Evolutionary conservation across 1,140 invertebrate genomes (phyloP).

Genomic region (Samia ricini): DNA sequence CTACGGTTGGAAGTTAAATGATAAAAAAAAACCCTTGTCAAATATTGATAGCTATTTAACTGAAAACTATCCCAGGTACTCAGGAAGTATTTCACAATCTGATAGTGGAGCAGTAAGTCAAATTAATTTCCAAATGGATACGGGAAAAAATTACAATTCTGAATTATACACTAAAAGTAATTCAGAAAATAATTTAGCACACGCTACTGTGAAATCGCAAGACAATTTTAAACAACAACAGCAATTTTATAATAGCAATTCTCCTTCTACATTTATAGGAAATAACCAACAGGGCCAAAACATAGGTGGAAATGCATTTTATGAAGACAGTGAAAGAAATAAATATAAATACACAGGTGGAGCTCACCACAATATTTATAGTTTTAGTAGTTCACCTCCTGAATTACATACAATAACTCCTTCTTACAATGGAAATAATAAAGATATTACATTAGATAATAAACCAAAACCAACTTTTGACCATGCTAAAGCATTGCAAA

Average conservation of each 20-base stretch:
- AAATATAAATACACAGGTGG: constrained; percentile 43
- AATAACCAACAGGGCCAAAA: constrained; percentile 23
- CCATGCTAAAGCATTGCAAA: constrained; percentile 73
- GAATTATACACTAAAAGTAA: constrained; percentile 47
- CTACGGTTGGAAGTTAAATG: constrained; percentile 70
- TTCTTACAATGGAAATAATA: constrained; percentile 42
- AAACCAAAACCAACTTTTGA: constrained; percentile 63
- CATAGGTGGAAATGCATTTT: constrained; percentile 20
- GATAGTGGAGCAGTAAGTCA: constrained; percentile 52
- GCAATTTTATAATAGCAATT: constrained; percentile 24
- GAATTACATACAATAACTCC: constrained; percentile 61
- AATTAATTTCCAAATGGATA: constrained; percentile 66
- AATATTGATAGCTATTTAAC: constrained; percentile 44
- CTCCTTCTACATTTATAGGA: constrained; percentile 19
- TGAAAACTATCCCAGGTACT: constrained; percentile 39
- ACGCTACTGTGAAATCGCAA: constrained; percentile 67
- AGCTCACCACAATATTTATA: constrained; percentile 33
- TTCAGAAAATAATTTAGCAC: constrained; percentile 66
- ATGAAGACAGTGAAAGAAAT: constrained; percentile 42
- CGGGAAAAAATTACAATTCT: constrained; percentile 54
- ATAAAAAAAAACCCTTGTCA: constrained; percentile 47
- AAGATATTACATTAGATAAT: constrained; percentile 41
- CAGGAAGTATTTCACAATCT: constrained; percentile 35
- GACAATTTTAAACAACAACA: constrained; percentile 58
- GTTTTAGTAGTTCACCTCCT: constrained; percentile 43